Evolutionary conservation across 2,888 invertebrate species (phyloP), one percentile per base, ranked within the genome.

Genomic region (Neocrepidodera transversa): DNA sequence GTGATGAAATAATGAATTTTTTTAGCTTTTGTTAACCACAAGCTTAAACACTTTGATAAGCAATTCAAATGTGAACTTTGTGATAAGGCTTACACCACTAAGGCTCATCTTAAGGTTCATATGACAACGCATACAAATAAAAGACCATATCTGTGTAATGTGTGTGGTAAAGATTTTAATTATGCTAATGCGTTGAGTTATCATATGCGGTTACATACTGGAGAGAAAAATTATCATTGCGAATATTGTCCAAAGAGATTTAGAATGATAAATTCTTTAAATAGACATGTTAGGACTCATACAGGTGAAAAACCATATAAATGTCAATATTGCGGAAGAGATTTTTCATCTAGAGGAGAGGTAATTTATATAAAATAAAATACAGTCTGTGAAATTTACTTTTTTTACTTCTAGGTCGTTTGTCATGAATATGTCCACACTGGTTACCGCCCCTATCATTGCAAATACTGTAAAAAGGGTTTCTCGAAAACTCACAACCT

Each of bases 161-260:
- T 90, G 77, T 92, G 92, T 72, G 89, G 90, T 32, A 92, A 92
- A 74, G 90, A 89, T 23, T 92, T 92, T 82, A 91, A 91, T 76
- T 91, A 92, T 73, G 89, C 90, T 6, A 91, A 90, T 73, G 71
- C 72, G 0, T 64, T 74, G 23, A 56, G 55, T 3, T 74, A 74
- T 47, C 74, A 74, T 50, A 68, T 73, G 70, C 61, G 72, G 3
- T 54, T 68, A n/a, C 74, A 74, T 47, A 71, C 70, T 1, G 69
- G 69, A 0, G 73, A 75, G 51, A 70, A 71, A 40, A 71, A 64
- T 18, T 74, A 70, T 20, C 61, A 65, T 26, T 75, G 74, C 51
- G 61, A 67, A 8, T 71, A 67, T 43, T 75, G 74, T 52, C 65
- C 63, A 1, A 65, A 64, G 40, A 66, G 50, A 2, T 74, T 70